Evolutionary conservation across 2,888 invertebrate genomes (phyloP).

Genomic region (Elaeidobius kamerunicus): DNA sequence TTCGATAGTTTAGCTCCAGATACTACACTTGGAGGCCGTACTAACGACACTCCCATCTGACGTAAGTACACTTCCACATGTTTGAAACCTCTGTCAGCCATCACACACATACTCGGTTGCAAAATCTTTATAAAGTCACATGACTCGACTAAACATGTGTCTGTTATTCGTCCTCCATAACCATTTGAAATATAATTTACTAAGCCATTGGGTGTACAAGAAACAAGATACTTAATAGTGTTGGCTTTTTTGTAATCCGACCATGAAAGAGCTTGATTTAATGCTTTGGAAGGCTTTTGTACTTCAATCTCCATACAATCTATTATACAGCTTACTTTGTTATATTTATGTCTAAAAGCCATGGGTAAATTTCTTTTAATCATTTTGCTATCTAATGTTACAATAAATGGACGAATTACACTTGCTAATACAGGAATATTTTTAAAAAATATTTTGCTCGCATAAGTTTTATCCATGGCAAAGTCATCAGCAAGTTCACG

Average conservation of each 20-base stretch:
- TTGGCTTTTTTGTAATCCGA: conserved; percentile 39
- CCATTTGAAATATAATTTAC: conserved; percentile 32
- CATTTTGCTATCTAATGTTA: not conserved
- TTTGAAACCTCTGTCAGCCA: conserved; percentile 7
- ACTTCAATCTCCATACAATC: conserved; percentile 36
- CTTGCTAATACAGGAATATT: conserved; percentile 13
- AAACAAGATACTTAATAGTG: no score
- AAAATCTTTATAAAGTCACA: conserved; percentile 3
- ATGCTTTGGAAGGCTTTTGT: conserved; percentile 34
- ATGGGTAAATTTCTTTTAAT: not conserved
- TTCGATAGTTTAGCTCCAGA: conserved; percentile 18
- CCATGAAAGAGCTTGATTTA: conserved; percentile 37
- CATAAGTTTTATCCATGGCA: conserved; percentile 8
- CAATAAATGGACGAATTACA: conserved; percentile 7
- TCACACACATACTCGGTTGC: conserved; percentile 1
- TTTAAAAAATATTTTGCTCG: conserved; percentile 18
- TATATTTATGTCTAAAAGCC: conserved; percentile 20
- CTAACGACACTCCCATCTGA: not conserved
- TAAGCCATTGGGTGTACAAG: conserved; percentile 28
- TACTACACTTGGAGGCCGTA: conserved; percentile 8
- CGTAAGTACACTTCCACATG: conserved; percentile 5
- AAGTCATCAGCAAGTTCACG: conserved; percentile 16
- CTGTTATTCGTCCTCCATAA: conserved; percentile 23
- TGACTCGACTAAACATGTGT: not conserved
- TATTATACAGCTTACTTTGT: conserved; percentile 27